Evolutionary conservation across 64 coral and sea anemone genomes (phyloP).

Genomic region (Exaiptasia diaphana): DNA sequence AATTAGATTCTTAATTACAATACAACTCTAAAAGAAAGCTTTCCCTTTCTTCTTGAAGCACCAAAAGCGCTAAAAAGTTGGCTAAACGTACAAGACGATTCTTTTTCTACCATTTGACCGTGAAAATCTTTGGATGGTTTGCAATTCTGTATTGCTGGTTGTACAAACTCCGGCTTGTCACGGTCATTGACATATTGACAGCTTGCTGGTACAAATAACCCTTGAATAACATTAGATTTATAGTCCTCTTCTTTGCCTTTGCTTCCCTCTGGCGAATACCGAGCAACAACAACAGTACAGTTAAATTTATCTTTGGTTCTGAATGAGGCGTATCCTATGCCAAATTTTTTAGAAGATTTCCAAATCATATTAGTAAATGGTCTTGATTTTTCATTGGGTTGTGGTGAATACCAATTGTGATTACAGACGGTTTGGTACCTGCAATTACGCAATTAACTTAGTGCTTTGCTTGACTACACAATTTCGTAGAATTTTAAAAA

Average conservation of each 20-base stretch:
- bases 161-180: constrained; percentile 4
- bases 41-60: background rate
- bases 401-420: background rate
- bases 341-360: constrained; percentile 14
- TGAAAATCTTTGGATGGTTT: background rate
- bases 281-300: constrained; percentile 7
- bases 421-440: constrained; percentile 19
- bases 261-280: background rate
- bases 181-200: background rate
- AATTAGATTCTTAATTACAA: background rate
- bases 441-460: background rate
- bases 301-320: background rate
- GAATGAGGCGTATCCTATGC: background rate
- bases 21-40: constrained; percentile 11
- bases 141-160: background rate
- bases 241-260: background rate
- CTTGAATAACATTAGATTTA: constrained; percentile 1
- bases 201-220: background rate
- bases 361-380: constrained; percentile 19
- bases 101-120: constrained; percentile 1
- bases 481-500: background rate
- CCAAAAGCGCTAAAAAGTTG: background rate
- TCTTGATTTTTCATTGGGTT: background rate
- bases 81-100: background rate
- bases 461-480: background rate